These are phyloP conservation scores for Thera obeliscata DNA, from an alignment of 2,888 invertebrate species.

Conservation along the genomic window DNA sequence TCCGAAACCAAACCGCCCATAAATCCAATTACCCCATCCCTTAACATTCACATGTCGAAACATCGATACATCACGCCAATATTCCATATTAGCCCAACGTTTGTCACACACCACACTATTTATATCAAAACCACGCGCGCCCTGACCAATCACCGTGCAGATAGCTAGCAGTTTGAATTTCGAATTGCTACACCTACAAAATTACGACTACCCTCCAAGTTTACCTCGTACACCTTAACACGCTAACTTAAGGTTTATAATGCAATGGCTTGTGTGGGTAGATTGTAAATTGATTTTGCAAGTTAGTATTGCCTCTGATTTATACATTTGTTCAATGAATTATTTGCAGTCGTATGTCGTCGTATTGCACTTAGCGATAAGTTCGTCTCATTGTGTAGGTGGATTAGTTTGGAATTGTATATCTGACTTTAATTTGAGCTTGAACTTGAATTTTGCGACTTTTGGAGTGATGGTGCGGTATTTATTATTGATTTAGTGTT, in stretches of 20 bases:
- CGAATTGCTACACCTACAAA: slow-evolving; percentile 66
- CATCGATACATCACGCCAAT: slow-evolving; percentile 57
- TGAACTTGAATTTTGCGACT: too few species aligned
- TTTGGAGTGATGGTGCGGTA: too few species aligned
- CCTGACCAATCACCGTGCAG: slow-evolving; percentile 79
- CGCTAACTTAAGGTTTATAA: slow-evolving; percentile 37
- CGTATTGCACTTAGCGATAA: slow-evolving; percentile 67
- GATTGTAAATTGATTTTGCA: slow-evolving; percentile 34
- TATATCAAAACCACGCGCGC: slow-evolving; percentile 76
- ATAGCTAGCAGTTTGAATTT: slow-evolving; percentile 80
- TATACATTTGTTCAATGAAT: slow-evolving; percentile 81
- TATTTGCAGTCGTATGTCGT: slow-evolving; percentile 71
- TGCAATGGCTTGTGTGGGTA: slow-evolving; percentile 29
- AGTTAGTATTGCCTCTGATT: slow-evolving; percentile 75
- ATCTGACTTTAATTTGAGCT: slow-evolving; percentile 1
- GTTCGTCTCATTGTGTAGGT: slow-evolving; percentile 46
- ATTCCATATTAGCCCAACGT: slow-evolving; percentile 68
- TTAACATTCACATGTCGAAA: slow-evolving; percentile 23
- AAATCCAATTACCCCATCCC: slow-evolving; percentile 2
- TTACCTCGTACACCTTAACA: slow-evolving; percentile 20
- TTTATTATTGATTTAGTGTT: too few species aligned
- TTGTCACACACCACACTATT: slow-evolving; percentile 76
- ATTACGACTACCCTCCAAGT: slow-evolving; percentile 48
- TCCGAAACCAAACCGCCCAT: background rate
- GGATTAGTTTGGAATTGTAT: slow-evolving; percentile 34